Base-by-base conservation (phyloP, 2,113 vertebrate genomes). In the Tachycineta bicolor region DNA sequence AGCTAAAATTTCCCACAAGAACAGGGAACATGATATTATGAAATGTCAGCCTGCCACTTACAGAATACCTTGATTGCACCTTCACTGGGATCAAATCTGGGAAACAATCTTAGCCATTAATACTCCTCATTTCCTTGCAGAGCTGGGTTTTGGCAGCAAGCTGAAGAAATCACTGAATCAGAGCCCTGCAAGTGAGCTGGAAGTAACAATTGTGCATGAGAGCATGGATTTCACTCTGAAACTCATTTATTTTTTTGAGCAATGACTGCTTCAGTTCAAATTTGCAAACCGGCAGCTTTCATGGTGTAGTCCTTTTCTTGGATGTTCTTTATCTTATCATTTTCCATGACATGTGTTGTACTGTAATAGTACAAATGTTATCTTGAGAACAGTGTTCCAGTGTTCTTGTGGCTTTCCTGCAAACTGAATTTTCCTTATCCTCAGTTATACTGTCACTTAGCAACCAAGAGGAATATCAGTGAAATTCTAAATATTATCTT, bases 371-470 rank as follows among this genome's bases (percentile, higher is more conserved):
- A 64, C 58, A 92, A 95, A 44, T 1, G 6, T 64, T 94, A 87
- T 68, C 47, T 62, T 26, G 56, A 90, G 83, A 92, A 81, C 31
- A 62, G 52, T 33, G 17, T 92, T 90, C 79, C 47, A 64, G 39
- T 25, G 20, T 95, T 92, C 80, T 75, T 75, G 80, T 89, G 77
- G 60, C 46, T 90, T 26, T 89, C 17, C 68, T 53, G 25, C 7
- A 83, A 91, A 93, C 31, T 69, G 58, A 78, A 34, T 92, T 92
- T 94, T 78, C 58, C 22, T 89, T 20, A 68, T 63, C 16, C 31
- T 75, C 60, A 39, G 26, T 88, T 93, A 56, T 58, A 17, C 49
- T 79, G 88, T 97, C 85, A 96, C 96, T 84, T 96, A 95, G 93
- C 92, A 96, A 96, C 96, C 49, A 81, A 78, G 53, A 78, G 12